Evolutionary conservation across 2,113 vertebrate species (phyloP).

Genomic region (Budorcas taxicolor): DNA sequence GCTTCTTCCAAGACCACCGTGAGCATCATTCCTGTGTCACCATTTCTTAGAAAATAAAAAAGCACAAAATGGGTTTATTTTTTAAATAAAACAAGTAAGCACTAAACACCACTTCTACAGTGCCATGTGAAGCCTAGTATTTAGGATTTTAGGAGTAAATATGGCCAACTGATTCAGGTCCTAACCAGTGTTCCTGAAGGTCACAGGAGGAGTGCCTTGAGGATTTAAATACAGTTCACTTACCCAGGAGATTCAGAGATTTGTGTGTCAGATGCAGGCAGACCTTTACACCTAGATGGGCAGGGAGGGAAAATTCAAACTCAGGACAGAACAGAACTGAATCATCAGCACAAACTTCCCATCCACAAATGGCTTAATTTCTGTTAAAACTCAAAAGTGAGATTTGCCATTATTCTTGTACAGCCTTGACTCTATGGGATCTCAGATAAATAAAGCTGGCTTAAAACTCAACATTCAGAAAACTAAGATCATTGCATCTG

Average conservation of each 20-base stretch:
- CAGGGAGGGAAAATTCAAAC: neutral
- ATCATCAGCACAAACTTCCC: neutral
- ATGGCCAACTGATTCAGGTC: neutral
- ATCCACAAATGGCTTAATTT: neutral
- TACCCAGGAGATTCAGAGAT: neutral
- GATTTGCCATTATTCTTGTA: neutral
- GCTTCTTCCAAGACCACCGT: neutral
- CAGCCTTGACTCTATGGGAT: neutral
- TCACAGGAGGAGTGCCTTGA: neutral
- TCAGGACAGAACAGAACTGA: neutral
- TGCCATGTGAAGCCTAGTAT: neutral
- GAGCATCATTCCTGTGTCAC: neutral
- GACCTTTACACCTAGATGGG: neutral
- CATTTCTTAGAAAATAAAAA: neutral
- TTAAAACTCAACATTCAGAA: neutral
- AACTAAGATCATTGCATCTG: neutral
- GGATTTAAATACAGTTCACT: neutral
- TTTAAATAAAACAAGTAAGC: neutral
- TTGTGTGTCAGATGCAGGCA: neutral
- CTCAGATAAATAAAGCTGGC: neutral
- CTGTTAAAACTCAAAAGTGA: neutral
- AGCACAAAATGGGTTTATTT: neutral
- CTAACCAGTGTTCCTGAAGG: neutral
- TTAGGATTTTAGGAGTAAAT: neutral
- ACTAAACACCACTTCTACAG: neutral